Evolutionary conservation across 2,888 invertebrate species (phyloP).

Genomic region (Micoletzkya japonica): DNA sequence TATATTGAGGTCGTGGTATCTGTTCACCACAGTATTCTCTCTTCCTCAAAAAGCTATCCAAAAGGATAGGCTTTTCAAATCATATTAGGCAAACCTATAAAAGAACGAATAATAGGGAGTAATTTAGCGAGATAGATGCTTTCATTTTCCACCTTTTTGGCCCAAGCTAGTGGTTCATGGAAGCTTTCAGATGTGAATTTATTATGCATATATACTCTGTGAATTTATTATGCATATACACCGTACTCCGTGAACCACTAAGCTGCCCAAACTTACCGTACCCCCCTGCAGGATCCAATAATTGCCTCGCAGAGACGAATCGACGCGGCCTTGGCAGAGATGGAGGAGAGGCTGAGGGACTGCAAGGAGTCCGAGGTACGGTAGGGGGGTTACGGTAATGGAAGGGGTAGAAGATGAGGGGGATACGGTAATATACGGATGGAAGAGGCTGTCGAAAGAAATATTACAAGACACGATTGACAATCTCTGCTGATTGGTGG

Average conservation of each 20-base stretch:
- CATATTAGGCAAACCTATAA: too few relatives aligned
- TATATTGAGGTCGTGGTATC: slow-evolving; percentile 5
- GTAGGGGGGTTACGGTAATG: neutral
- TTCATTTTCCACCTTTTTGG: neutral
- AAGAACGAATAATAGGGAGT: too few relatives aligned
- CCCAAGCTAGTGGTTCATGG: neutral
- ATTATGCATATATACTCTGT: neutral
- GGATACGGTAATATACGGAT: neutral
- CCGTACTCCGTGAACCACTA: too few relatives aligned
- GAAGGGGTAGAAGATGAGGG: neutral
- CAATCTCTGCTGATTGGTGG: too few relatives aligned
- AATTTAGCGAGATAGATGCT: too few relatives aligned
- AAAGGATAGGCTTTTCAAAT: too few relatives aligned
- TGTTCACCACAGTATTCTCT: too few relatives aligned
- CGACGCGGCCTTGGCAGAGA: slow-evolving; percentile 1
- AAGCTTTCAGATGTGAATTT: neutral
- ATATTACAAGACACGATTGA: too few relatives aligned
- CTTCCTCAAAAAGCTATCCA: too few relatives aligned
- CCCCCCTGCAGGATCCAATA: neutral
- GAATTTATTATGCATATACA: too few relatives aligned
- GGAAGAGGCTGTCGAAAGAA: neutral
- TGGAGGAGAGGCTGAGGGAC: slow-evolving; percentile 5
- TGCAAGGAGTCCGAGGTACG: slow-evolving; percentile 17
- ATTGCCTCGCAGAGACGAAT: neutral
- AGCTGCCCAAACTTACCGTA: too few relatives aligned